Evolutionary conservation across 2,113 vertebrate genomes (phyloP).

Genomic region (Egretta garzetta): DNA sequence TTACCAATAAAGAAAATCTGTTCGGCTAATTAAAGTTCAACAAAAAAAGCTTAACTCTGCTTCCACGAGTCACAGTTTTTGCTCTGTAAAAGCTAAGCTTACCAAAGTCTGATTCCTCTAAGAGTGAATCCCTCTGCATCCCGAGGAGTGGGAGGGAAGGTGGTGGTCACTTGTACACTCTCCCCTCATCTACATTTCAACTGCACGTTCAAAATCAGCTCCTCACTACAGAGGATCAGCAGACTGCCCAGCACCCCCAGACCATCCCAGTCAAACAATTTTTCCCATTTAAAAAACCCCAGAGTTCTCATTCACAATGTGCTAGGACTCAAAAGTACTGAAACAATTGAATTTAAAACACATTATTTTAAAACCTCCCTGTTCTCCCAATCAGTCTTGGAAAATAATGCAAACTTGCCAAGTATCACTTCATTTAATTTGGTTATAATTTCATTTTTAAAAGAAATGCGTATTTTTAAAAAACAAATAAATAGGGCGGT

Average conservation of each 20-base stretch:
- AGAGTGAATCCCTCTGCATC: not conserved
- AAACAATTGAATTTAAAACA: not conserved
- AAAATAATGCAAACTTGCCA: not conserved
- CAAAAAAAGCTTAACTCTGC: constrained; percentile 9
- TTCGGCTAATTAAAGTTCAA: constrained; percentile 20
- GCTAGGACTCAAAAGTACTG: not conserved
- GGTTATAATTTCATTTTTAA: not conserved
- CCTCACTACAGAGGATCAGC: not conserved
- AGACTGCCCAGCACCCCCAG: not conserved
- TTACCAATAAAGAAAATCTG: not conserved
- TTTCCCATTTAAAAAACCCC: not conserved
- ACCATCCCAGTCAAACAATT: not conserved
- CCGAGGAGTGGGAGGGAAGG: not conserved
- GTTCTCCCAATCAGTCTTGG: not conserved
- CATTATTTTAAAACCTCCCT: not conserved
- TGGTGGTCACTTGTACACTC: not conserved
- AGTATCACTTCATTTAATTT: not conserved
- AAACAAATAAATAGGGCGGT: not conserved
- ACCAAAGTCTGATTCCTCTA: not conserved
- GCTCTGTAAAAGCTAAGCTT: not conserved
- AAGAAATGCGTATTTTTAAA: not conserved
- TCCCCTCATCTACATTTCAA: not conserved
- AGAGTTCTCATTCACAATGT: not conserved
- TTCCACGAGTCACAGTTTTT: not conserved
- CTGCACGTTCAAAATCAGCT: not conserved